Evolutionary conservation across 2,888 invertebrate genomes (phyloP).

Genomic region (Lithophane semibrunnea): DNA sequence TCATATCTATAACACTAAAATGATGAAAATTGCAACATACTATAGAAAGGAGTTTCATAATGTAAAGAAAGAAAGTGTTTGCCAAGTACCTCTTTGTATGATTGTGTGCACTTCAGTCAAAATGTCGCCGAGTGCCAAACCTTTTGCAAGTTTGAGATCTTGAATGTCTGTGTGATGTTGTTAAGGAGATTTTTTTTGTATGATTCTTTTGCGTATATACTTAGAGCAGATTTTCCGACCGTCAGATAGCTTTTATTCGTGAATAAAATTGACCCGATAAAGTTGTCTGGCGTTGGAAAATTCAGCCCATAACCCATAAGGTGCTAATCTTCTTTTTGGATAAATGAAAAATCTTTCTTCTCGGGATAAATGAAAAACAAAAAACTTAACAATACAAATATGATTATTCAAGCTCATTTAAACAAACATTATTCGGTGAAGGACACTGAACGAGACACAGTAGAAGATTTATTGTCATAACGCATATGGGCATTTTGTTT

Average conservation of each 20-base stretch:
- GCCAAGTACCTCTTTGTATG: constrained; percentile 94
- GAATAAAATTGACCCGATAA: background rate
- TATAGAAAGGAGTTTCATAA: background rate
- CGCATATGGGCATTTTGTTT: background rate
- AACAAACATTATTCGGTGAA: background rate
- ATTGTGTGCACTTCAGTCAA: constrained; percentile 97
- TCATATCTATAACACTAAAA: too few relatives aligned
- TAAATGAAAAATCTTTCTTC: background rate
- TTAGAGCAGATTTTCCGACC: background rate
- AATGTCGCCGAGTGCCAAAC: constrained; percentile 98
- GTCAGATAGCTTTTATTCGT: background rate
- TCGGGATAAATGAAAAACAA: background rate
- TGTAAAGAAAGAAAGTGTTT: background rate
- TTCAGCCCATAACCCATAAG: background rate
- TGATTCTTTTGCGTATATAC: background rate
- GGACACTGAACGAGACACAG: background rate
- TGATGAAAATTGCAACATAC: background rate
- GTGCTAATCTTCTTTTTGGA: background rate
- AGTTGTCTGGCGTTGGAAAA: background rate
- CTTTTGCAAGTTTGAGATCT: constrained; percentile 96
- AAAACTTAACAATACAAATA: background rate
- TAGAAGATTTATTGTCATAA: background rate
- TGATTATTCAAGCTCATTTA: background rate
- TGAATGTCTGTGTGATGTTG: constrained; percentile 91
- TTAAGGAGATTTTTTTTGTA: constrained; percentile 47